phyloP scores from a whole-genome alignment of 1,140 invertebrate species.

The Macrosteles quadrilineatus region DNA sequence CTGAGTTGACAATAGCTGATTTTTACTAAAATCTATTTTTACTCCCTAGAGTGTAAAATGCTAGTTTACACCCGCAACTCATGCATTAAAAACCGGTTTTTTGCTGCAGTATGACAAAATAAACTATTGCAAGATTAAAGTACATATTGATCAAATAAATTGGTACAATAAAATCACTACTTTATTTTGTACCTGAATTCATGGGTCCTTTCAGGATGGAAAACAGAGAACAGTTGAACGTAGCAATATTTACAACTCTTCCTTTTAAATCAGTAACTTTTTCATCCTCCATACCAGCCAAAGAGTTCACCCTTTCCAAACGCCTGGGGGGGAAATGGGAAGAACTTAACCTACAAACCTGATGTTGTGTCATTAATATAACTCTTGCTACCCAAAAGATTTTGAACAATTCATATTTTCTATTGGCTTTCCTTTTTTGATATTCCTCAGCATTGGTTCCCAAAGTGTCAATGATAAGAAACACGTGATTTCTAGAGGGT shows the following conservation, averaged over 20 bases:
- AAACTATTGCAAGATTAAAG: no score
- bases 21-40: no score
- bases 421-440: not conserved
- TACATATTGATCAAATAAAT: no score
- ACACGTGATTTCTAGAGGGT: not conserved
- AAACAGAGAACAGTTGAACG: constrained; percentile 5
- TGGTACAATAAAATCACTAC: no score
- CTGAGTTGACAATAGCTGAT: no score
- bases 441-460: not conserved
- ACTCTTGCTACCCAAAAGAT: not conserved
- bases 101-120: no score
- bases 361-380: not conserved
- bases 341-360: not conserved
- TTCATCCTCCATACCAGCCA: not conserved
- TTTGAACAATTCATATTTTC: not conserved
- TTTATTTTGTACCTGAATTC: not conserved
- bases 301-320: not conserved
- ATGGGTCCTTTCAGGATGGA: not conserved
- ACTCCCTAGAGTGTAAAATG: no score
- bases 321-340: not conserved
- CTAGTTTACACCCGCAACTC: no score
- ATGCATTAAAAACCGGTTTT: no score
- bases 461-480: not conserved
- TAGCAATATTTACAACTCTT: not conserved
- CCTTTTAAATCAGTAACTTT: not conserved